These are phyloP conservation scores for Streblospio benedicti DNA, from an alignment of 1,140 invertebrate species.

Conservation along the genomic window DNA sequence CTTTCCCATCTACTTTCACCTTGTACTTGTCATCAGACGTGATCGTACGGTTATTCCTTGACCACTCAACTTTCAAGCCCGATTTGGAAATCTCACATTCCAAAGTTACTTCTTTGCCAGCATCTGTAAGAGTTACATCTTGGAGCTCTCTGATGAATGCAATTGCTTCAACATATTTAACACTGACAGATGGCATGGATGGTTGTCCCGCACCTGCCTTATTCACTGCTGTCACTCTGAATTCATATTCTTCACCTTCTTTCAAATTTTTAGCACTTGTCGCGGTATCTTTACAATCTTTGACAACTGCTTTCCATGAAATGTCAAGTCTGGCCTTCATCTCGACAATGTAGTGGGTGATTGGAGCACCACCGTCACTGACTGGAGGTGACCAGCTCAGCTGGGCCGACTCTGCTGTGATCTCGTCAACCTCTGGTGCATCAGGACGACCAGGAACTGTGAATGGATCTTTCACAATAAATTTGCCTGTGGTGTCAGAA, in stretches of 20 bases:
- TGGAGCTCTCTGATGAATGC: slow-evolving; percentile 3
- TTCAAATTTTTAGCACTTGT: slow-evolving; percentile 87
- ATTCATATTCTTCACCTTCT: slow-evolving; percentile 91
- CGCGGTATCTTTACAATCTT: slow-evolving; percentile 46
- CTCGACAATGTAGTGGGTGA: slow-evolving; percentile 68
- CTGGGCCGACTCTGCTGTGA: slow-evolving; percentile 87
- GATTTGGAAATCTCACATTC: slow-evolving; percentile 40
- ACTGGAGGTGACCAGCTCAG: slow-evolving; percentile 84
- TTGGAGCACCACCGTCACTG: slow-evolving; percentile 84
- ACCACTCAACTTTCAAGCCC: slow-evolving; percentile 53
- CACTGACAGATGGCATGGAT: slow-evolving; percentile 77
- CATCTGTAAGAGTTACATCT: slow-evolving; percentile 6
- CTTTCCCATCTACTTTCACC: slow-evolving; percentile 17
- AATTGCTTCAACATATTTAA: slow-evolving; percentile 49
- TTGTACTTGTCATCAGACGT: slow-evolving; percentile 1
- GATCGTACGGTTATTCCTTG: slow-evolving; percentile 59
- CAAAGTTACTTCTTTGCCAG: slow-evolving; percentile 24
- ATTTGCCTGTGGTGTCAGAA: slow-evolving; percentile 62
- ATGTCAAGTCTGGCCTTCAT: slow-evolving; percentile 74
- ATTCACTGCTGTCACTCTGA: slow-evolving; percentile 94
- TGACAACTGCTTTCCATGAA: slow-evolving; percentile 40
- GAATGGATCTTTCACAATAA: slow-evolving; percentile 15
- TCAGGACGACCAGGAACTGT: not conserved
- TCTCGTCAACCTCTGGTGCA: slow-evolving; percentile 61
- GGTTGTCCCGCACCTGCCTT: slow-evolving; percentile 94